phyloP scores from a whole-genome alignment of 2,888 invertebrate genomes.

The Metalampra italica region DNA sequence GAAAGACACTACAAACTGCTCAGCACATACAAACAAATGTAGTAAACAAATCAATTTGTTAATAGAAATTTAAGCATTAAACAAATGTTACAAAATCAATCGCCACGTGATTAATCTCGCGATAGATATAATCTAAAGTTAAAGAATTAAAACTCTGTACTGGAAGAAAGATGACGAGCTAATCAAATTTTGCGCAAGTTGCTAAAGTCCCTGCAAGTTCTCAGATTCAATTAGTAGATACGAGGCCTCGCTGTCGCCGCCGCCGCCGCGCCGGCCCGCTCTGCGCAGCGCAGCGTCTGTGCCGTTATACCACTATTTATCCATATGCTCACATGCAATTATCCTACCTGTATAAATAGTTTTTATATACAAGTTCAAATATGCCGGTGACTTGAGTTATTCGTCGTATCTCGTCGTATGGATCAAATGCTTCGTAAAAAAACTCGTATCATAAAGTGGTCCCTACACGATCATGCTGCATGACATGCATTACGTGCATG shows the following conservation, averaged over 20 bases:
- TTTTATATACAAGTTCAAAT: too few relatives aligned
- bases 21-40: not conserved
- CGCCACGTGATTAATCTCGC: conserved; percentile 31
- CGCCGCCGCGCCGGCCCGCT: conserved; percentile 13
- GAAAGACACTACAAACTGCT: not conserved
- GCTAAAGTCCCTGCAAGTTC: conserved; percentile 59
- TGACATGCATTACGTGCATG: too few relatives aligned
- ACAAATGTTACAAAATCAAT: conserved; percentile 9
- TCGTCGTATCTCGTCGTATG: too few relatives aligned
- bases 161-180: conserved; percentile 61
- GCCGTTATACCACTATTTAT: conserved; percentile 14
- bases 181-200: conserved; percentile 67
- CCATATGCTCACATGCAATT: not conserved
- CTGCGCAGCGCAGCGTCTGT: conserved; percentile 9
- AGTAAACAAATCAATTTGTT: not conserved
- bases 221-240: conserved; percentile 73
- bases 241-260: conserved; percentile 26
- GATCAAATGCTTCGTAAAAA: too few relatives aligned
- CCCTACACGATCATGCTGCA: too few relatives aligned
- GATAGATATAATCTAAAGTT: conserved; percentile 35
- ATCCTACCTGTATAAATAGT: not conserved
- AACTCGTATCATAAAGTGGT: too few relatives aligned
- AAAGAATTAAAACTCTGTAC: conserved; percentile 48
- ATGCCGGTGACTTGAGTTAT: too few relatives aligned
- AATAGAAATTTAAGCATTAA: not conserved